These are phyloP conservation scores for Sylvilagus bachmani DNA, from an alignment of 2,113 vertebrate genomes.

Conservation along the genomic window DNA sequence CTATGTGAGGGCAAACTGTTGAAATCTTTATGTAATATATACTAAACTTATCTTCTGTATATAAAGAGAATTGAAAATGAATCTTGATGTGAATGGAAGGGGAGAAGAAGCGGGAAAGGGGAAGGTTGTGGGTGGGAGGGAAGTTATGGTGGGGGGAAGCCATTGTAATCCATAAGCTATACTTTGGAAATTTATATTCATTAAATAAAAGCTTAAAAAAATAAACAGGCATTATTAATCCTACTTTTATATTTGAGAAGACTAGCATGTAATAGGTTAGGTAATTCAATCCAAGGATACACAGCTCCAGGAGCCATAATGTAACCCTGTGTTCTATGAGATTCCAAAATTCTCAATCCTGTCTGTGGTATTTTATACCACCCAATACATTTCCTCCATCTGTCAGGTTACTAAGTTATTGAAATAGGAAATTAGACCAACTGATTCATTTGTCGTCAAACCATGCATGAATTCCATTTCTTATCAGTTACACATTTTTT, in stretches of 20 bases:
- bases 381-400: slow-evolving; percentile 27
- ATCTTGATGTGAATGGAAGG: no score
- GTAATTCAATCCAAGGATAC: background rate
- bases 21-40: no score
- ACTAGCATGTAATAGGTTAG: background rate
- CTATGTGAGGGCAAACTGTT: no score
- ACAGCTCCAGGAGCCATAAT: background rate
- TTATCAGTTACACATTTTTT: background rate
- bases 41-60: no score
- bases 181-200: no score
- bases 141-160: no score
- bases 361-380: background rate
- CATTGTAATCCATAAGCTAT: no score
- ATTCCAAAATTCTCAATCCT: background rate
- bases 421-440: background rate
- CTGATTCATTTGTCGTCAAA: slow-evolving; percentile 9
- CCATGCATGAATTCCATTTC: background rate
- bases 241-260: background rate
- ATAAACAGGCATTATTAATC: background rate
- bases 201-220: no score
- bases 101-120: no score
- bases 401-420: background rate
- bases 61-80: no score
- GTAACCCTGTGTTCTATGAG: background rate
- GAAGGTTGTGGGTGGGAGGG: no score